A percentile compares a stretch with the other conserved stretches of the same genome.
Evolutionary conservation across 2,888 invertebrate genomes (phyloP).

Genomic region (Piscicola geometra): DNA sequence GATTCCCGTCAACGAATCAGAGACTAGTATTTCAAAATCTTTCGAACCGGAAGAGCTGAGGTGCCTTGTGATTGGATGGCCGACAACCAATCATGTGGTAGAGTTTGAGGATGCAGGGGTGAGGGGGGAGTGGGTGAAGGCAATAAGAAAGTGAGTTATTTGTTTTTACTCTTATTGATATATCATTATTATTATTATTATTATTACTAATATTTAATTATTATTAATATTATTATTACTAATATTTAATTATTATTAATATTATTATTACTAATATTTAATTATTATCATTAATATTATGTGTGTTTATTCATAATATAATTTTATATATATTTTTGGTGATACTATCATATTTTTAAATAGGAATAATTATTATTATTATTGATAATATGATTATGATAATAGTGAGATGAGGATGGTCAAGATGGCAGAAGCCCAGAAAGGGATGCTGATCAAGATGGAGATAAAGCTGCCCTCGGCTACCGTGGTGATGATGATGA

Average conservation of each 20-base stretch:
- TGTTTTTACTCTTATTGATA: too few species aligned
- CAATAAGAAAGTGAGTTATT: background rate
- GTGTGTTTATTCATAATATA: too few species aligned
- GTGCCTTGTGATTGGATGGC: slow-evolving; percentile 11
- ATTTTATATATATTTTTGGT: too few species aligned
- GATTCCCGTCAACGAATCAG: background rate
- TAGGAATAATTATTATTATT: too few species aligned
- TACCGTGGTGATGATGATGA: background rate
- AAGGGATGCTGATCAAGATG: background rate
- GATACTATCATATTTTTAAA: too few species aligned
- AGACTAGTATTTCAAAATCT: background rate
- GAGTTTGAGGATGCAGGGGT: background rate
- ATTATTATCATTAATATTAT: too few species aligned
- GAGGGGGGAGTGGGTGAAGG: background rate
- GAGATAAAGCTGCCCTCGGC: background rate
- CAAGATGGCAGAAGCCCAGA: background rate
- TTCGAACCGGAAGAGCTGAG: background rate
- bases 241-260: too few species aligned
- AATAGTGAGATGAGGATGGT: background rate
- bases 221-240: too few species aligned
- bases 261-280: too few species aligned
- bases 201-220: too few species aligned
- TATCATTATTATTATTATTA: too few species aligned
- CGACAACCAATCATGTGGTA: background rate
- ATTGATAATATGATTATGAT: background rate